Base-by-base conservation (phyloP, 64 coral and sea anemone species). In the Hydrozoanthus tunicans region DNA sequence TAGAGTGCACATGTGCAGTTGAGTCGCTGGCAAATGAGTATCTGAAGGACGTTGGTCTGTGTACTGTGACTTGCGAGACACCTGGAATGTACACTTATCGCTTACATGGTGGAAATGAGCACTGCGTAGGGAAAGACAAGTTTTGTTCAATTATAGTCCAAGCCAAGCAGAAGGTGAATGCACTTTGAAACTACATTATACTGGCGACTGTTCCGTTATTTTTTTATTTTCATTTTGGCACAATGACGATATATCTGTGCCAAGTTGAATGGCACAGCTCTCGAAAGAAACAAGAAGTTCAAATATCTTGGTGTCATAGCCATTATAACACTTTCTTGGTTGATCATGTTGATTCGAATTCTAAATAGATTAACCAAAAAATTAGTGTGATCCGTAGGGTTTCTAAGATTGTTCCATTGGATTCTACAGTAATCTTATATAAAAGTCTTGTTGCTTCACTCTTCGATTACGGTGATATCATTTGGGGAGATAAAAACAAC, bases 61-160 rank as follows among this genome's bases (percentile, higher is more conserved):
- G n/a, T 7, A 88, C 84, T 3, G 7, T 11, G 56, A 56, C 74
- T 53, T 88, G 17, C 60, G 84, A 74, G 11, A 88, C 84, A 2
- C 84, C 84, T 7, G 84, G 84, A 4, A 20, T 88, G 69, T 75
- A 88, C 20, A 88, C 84, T 1, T 88, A 73, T 69, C 84, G 70
- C n/a, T 15, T 88, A 56, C 20, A 24, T 61, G 24, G 2, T 11
- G 84, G 74, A 51, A 56, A 14, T 43, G 56, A 88, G 24, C 27
- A 11, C 66, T 6, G 20, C 20, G 55, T n/a, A 11, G 6, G 7
- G 23, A 8, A 24, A 57, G 2, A 70, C 52, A 51, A 6, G 68
- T 74, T 61, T 60, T 88, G 84, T 20, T 88, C 84, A 6, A 88
- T 88, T 62, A 54, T 88, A 8, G 84, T 88, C 60, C 84, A 88